These are phyloP conservation scores for Centroberyx gerrardi DNA, from an alignment of 2,797 vertebrate genomes.

Conservation along the genomic window DNA sequence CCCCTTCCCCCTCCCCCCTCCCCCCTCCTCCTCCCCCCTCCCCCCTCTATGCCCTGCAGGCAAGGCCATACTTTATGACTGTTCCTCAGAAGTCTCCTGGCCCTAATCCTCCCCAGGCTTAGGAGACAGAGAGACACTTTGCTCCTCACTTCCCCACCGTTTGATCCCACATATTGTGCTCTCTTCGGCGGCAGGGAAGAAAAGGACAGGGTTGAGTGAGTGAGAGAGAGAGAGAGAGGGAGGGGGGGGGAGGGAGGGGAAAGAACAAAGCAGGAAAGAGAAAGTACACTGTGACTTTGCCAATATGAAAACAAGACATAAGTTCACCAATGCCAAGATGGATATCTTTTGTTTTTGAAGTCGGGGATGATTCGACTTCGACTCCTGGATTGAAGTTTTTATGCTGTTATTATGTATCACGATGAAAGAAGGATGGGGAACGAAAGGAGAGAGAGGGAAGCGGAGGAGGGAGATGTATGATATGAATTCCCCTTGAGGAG, in stretches of 20 bases:
- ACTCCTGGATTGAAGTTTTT: constrained; percentile 51
- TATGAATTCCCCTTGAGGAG: constrained; percentile 61
- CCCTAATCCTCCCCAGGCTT: constrained; percentile 52
- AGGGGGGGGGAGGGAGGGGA: constrained; percentile 17
- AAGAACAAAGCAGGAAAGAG: constrained; percentile 43
- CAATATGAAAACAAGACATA: constrained; percentile 56
- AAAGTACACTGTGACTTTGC: constrained; percentile 34
- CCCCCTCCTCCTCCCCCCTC: not conserved
- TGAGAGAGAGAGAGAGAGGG: constrained; percentile 36
- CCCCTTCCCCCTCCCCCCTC: not conserved
- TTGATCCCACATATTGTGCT: constrained; percentile 68
- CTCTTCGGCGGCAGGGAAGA: constrained; percentile 38
- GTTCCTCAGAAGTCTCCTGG: constrained; percentile 53
- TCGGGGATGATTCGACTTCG: constrained; percentile 47
- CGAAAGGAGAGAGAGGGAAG: constrained; percentile 32
- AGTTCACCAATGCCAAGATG: constrained; percentile 46
- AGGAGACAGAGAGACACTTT: constrained; percentile 60
- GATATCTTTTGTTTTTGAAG: constrained; percentile 66
- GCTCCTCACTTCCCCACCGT: constrained; percentile 48
- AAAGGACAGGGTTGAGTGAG: constrained; percentile 19
- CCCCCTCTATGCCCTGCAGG: constrained; percentile 33
- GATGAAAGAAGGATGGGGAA: constrained; percentile 59
- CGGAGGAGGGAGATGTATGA: constrained; percentile 27
- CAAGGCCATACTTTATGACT: constrained; percentile 56
- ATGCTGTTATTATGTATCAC: constrained; percentile 53